phyloP scores from a whole-genome alignment of 1,140 invertebrate genomes.

The Formica exsecta region DNA sequence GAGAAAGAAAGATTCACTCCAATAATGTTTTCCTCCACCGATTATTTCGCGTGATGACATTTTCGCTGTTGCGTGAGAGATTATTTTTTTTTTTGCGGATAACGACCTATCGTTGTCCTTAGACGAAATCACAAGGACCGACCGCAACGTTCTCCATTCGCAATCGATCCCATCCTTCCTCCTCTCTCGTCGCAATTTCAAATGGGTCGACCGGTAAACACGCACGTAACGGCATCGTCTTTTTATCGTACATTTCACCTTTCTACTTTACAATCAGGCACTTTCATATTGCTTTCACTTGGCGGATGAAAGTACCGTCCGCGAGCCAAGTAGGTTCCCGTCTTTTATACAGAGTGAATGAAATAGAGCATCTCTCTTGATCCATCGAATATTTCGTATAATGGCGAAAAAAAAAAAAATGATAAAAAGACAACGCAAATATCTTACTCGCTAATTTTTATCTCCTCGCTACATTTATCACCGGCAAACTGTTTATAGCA shows the following conservation, averaged over 20 bases:
- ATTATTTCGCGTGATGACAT: not conserved
- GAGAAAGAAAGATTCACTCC: too few relatives aligned
- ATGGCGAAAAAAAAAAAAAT: too few relatives aligned
- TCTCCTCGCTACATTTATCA: not conserved
- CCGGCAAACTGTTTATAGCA: not conserved
- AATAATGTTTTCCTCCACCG: conserved; percentile 7
- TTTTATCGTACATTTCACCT: conserved; percentile 87
- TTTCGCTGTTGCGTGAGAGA: conserved; percentile 2
- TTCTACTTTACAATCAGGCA: conserved; percentile 87
- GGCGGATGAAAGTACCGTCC: conserved; percentile 86
- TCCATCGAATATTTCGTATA: not conserved
- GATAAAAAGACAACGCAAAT: not conserved
- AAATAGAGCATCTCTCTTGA: conserved; percentile 49
- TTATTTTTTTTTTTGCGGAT: conserved; percentile 23
- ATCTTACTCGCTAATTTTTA: not conserved
- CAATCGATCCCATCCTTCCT: conserved; percentile 68
- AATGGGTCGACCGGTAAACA: conserved; percentile 84
- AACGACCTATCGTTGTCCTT: conserved; percentile 80
- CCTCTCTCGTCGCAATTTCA: conserved; percentile 71
- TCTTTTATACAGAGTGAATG: conserved; percentile 81
- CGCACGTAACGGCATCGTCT: conserved; percentile 85
- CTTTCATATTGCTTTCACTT: conserved; percentile 88
- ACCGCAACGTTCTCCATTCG: conserved; percentile 31
- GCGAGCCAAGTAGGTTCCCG: conserved; percentile 83
- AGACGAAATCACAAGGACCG: conserved; percentile 82